Conservation (phyloP, 2,888 invertebrate species). For the Diachrysia chrysitis region DNA sequence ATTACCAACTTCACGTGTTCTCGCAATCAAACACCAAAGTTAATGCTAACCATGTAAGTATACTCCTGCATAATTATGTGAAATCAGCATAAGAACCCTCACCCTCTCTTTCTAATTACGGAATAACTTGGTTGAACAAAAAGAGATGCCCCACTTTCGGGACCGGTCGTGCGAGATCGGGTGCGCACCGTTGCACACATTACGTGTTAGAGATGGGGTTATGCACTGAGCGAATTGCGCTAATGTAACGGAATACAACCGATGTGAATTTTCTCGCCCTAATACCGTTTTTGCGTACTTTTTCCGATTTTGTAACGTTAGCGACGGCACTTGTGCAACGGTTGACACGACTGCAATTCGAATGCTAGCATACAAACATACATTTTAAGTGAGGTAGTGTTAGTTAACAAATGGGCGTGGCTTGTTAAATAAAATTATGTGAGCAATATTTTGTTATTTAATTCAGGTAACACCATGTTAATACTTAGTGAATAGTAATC, state of each 20-base stretch:
- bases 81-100: conserved; percentile 59
- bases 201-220: conserved; percentile 87
- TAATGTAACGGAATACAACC: conserved; percentile 81
- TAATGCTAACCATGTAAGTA: conserved; percentile 69
- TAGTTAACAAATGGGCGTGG: conserved; percentile 47
- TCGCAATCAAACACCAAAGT: conserved; percentile 59
- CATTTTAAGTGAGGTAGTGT: conserved; percentile 52
- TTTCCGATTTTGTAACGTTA: conserved; percentile 80
- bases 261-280: conserved; percentile 89
- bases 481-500: neutral
- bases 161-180: conserved; percentile 88
- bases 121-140: conserved; percentile 88
- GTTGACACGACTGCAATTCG: conserved; percentile 66
- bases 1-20: conserved; percentile 45
- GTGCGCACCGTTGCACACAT: conserved; percentile 87
- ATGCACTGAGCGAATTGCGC: conserved; percentile 79
- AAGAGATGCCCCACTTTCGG: conserved; percentile 88
- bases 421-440: conserved; percentile 32
- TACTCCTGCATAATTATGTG: conserved; percentile 63
- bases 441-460: neutral
- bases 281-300: conserved; percentile 83
- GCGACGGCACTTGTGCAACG: conserved; percentile 78
- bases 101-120: conserved; percentile 86
- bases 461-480: neutral
- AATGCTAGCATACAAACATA: conserved; percentile 58